Percentiles rank a stretch among this genome's conserved stretches.
Evolutionary conservation across 2,888 invertebrate genomes (phyloP).

Genomic region (Alloscopus bannaensis): DNA sequence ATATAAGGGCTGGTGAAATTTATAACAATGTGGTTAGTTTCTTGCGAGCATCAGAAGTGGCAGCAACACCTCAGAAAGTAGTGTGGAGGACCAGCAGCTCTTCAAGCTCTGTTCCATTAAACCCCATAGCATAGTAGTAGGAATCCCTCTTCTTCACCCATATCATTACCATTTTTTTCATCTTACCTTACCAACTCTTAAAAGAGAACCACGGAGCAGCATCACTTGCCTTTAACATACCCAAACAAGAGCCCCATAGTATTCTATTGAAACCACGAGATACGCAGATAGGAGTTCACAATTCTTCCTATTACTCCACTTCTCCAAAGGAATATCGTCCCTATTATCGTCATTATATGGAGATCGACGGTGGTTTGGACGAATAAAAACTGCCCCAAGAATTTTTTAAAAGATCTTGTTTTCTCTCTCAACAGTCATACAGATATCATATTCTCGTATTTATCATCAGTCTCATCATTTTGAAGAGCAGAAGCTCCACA

Average conservation of each 20-base stretch:
- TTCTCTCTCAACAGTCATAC: slow-evolving; percentile 37
- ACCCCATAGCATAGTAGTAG: no score
- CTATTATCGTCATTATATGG: slow-evolving; percentile 29
- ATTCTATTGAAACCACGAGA: background rate
- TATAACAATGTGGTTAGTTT: slow-evolving; percentile 40
- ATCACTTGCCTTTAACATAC: background rate
- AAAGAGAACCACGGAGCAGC: background rate
- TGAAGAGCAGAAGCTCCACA: slow-evolving; percentile 35
- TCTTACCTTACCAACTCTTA: slow-evolving; percentile 16
- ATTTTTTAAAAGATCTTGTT: slow-evolving; percentile 51
- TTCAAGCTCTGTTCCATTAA: slow-evolving; percentile 14
- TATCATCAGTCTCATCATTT: slow-evolving; percentile 25
- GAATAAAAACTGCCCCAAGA: slow-evolving; percentile 43
- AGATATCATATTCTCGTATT: slow-evolving; percentile 25
- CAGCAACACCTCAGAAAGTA: slow-evolving; percentile 16
- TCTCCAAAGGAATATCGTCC: slow-evolving; percentile 44
- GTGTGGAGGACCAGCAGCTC: slow-evolving; percentile 1
- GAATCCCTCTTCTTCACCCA: background rate
- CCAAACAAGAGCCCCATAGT: slow-evolving; percentile 10
- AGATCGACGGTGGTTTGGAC: slow-evolving; percentile 18
- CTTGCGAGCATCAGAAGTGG: slow-evolving; percentile 46
- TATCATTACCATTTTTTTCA: background rate
- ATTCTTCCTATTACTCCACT: slow-evolving; percentile 25
- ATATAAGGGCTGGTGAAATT: slow-evolving; percentile 50
- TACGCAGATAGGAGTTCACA: background rate